These are phyloP conservation scores for Aspidiotus rigidus DNA, from an alignment of 2,888 invertebrate species.

Conservation along the genomic window DNA sequence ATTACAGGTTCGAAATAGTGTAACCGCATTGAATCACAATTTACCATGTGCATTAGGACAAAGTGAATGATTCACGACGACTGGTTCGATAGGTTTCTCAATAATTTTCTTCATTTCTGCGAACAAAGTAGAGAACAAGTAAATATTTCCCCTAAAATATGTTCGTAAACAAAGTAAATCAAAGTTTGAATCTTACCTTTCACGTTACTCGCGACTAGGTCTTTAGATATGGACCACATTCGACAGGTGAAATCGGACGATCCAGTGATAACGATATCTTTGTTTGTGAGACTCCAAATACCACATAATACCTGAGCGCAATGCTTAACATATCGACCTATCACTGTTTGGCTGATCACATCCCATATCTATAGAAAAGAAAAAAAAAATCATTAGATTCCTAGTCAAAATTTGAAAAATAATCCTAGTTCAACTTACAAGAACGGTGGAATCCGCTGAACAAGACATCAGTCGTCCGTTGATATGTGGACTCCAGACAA, in stretches of 20 bases:
- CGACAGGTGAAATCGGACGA: slow-evolving; percentile 58
- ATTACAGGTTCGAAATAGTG: too few species aligned
- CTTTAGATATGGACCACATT: slow-evolving; percentile 52
- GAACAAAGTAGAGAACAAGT: background rate
- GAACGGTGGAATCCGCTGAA: slow-evolving; percentile 58
- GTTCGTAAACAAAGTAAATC: background rate
- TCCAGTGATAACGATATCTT: slow-evolving; percentile 55
- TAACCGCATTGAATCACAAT: background rate
- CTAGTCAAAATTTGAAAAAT: background rate
- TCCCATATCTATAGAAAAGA: slow-evolving; percentile 54
- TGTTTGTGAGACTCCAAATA: slow-evolving; percentile 57
- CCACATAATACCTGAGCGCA: slow-evolving; percentile 49
- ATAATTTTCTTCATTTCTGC: slow-evolving; percentile 18
- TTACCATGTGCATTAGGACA: background rate
- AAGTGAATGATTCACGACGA: slow-evolving; percentile 3
- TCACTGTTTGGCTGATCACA: slow-evolving; percentile 47
- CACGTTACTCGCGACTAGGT: slow-evolving; percentile 42
- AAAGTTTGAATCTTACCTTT: slow-evolving; percentile 36
- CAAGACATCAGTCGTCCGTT: slow-evolving; percentile 57
- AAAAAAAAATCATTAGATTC: slow-evolving; percentile 24
- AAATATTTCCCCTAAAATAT: background rate
- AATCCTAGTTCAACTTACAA: slow-evolving; percentile 47
- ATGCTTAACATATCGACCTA: slow-evolving; percentile 55
- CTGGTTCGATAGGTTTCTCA: slow-evolving; percentile 20
- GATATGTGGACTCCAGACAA: slow-evolving; percentile 61